A percentile compares a stretch with the other conserved stretches of the same genome.
Evolutionary conservation across 2,888 invertebrate genomes (phyloP).

Genomic region (Drosophila silvestris): DNA sequence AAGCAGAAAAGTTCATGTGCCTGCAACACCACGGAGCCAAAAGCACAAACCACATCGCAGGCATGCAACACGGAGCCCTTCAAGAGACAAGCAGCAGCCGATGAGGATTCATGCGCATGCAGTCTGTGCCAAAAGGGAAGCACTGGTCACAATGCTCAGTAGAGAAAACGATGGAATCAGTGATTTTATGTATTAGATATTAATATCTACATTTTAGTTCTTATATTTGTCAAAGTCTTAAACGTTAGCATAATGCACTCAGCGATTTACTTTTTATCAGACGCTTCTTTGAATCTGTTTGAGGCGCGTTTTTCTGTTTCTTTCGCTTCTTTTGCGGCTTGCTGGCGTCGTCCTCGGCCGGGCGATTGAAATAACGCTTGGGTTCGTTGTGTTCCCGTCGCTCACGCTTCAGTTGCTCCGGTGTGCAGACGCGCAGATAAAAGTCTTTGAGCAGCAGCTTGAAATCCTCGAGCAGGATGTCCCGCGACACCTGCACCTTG

Average conservation of each 20-base stretch:
- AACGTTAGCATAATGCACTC: slow-evolving; percentile 36
- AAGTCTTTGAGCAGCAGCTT: slow-evolving; percentile 83
- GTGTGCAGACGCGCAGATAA: slow-evolving; percentile 76
- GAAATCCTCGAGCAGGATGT: slow-evolving; percentile 83
- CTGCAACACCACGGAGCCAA: slow-evolving; percentile 20
- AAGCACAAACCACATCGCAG: background rate
- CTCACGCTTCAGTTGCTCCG: slow-evolving; percentile 61
- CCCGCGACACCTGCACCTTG: slow-evolving; percentile 74
- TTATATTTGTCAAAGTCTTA: slow-evolving; percentile 5
- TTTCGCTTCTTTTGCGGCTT: slow-evolving; percentile 31
- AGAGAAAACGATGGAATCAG: background rate
- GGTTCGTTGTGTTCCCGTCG: slow-evolving; percentile 46
- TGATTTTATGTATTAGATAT: background rate
- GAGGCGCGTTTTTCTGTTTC: background rate
- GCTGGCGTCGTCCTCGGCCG: background rate
- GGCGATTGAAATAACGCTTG: slow-evolving; percentile 59
- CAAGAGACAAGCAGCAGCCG: background rate
- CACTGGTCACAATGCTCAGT: background rate
- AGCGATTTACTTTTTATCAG: slow-evolving; percentile 43
- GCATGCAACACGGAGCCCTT: slow-evolving; percentile 8
- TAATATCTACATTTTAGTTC: slow-evolving; percentile 18
- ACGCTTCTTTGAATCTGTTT: slow-evolving; percentile 20
- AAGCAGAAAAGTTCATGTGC: background rate
- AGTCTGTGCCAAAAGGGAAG: background rate
- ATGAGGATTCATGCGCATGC: background rate